Evolutionary conservation across 1,140 invertebrate genomes (phyloP), one percentile per base, ranked within the genome.

Genomic region (Zaprionus ornatus): DNA sequence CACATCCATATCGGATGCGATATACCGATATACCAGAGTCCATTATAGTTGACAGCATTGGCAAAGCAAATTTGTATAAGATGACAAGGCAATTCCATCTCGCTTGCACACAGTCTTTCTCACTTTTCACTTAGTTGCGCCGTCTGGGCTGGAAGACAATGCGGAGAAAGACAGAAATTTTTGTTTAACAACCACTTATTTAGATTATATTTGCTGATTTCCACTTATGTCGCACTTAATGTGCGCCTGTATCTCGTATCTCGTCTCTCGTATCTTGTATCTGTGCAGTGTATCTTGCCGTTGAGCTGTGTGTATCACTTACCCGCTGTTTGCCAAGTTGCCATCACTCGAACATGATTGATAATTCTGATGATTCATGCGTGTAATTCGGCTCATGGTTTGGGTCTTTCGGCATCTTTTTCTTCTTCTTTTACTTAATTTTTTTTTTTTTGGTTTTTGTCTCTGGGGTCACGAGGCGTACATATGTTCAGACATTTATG

Each of bases 161-260:
- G 35, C 21, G 29, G 25, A 61, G 59, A 50, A 64, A 74, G 72
- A 64, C 12, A 70, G 66, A 48, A 52, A 76, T 71, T 79, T 71
- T 74, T 90, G 85, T 88, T 90, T 88, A 88, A 90, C 85, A 88
- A 88, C 78, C 85, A 85, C 85, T 88, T 88, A 88, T 88, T 88
- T 85, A 73, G 85, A 88, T 88, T 88, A 88, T 90, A 88, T 90
- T 90, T 88, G 85, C 88, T 88, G 85, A 90, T 88, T 88, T 82
- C 85, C 85, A 90, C 80, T 87, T 88, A 88, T 88, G 75, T 75
- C 75, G 77, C 84, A 84, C 85, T 84, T 84, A 87, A 87, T 90
- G 74, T 45, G 70, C 29, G 52, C 25, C 25, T 55, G 52, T 55
- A 55, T 55, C 52, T 55, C 21, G 45, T 45, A 27, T 60, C 32